Evolutionary conservation across 2,888 invertebrate species (phyloP), one percentile per base, ranked within the genome.

Genomic region (Callyntrura guangdongensis): DNA sequence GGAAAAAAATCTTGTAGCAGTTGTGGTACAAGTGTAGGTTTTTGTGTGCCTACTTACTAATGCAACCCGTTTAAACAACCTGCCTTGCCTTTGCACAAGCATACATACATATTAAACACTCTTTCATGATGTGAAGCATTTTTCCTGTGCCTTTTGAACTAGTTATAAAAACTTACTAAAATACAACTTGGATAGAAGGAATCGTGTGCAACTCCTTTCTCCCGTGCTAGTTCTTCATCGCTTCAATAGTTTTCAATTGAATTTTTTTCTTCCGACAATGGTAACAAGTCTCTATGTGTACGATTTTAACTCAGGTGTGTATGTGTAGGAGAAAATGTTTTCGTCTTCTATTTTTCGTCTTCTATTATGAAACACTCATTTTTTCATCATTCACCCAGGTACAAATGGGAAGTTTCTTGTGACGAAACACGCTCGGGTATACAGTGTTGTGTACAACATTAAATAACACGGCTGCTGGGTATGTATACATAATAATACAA

Each of bases 241-340:
- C 69, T 82, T 72, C 69, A 88, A 82, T 82, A 72, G 47, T 14
- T 88, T 88, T 88, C 82, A 88, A 88, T 88, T 88, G 88, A 88
- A 88, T 67, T 87, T 82, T n/a, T 36, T 88, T 47, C 17, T 53
- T 72, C 56, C 72, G 20, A 86, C 86, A 86, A 86, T 72, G 56
- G 85, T 22, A 85, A 61, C 59, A 86, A 86, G 67, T 61, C 61
- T 27, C 25, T n/a, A 49, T 61, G 20, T 79, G 79, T 47, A 56
- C 64, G n/a, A n/a, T 72, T 36, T 53, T 56, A 47, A 45, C 69
- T 49, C 56, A 69, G 45, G 45, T 69, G 36, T 36, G 6, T 36
- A 36, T 36, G 6, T 36, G 36, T 36, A 36, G 36, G 69, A 69
- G n/a, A 69, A 69, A 69, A 14, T 36, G 69, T n/a, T 45, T 69